Conservation (phyloP, 2,888 invertebrate species). For the Erpobdella octoculata region DNA sequence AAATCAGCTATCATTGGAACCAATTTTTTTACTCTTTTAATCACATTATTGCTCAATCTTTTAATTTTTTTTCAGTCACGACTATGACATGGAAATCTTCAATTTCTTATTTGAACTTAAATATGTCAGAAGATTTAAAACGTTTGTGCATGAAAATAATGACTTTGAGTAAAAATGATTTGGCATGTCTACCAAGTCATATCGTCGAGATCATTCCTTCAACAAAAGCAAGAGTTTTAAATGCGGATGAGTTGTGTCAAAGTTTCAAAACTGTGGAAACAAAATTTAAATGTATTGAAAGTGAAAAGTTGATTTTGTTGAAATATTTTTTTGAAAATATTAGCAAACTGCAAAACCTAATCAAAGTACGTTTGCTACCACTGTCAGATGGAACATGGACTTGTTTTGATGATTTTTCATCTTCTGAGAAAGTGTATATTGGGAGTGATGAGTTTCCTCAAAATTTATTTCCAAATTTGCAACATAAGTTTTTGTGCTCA, state of each 20-base stretch:
- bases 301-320: slow-evolving; percentile 7
- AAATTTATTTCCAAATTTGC: slow-evolving; percentile 33
- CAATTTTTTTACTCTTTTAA: slow-evolving; percentile 32
- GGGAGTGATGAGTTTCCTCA: slow-evolving; percentile 14
- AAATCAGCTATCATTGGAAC: slow-evolving; percentile 37
- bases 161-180: slow-evolving; percentile 13
- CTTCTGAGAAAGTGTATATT: slow-evolving; percentile 16
- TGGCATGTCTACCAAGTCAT: slow-evolving; percentile 33
- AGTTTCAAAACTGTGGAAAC: slow-evolving; percentile 21
- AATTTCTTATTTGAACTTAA: background rate
- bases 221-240: slow-evolving; percentile 21
- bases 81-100: background rate
- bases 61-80: background rate
- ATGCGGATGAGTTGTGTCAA: slow-evolving; percentile 27
- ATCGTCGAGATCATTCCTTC: slow-evolving; percentile 30
- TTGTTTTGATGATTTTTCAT: slow-evolving; percentile 20
- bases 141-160: slow-evolving; percentile 29
- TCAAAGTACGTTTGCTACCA: slow-evolving; percentile 34
- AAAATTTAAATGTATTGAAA: background rate
- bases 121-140: background rate
- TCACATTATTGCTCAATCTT: slow-evolving; percentile 6
- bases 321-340: slow-evolving; percentile 20
- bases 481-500: slow-evolving; percentile 22
- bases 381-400: slow-evolving; percentile 34
- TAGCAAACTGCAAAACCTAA: slow-evolving; percentile 20